Base-by-base conservation (phyloP, 2,113 vertebrate species). In the Microtus oregoni region DNA sequence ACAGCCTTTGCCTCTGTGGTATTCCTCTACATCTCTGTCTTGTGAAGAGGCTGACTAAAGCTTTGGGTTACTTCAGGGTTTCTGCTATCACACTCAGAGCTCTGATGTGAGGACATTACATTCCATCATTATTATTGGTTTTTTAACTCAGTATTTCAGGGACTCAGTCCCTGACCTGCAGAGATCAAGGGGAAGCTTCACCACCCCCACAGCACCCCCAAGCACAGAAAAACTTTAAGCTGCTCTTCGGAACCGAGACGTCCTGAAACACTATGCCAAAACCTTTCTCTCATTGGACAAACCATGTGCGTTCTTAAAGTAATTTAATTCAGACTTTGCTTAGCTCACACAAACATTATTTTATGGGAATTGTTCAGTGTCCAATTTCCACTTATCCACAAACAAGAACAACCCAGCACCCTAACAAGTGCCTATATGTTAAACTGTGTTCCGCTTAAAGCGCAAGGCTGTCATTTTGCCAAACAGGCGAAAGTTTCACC, bases 261-360 rank as follows among this genome's bases (percentile, higher is more conserved):
- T 89, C 68, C 68, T 79, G 85, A 95, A 38, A 93, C 22, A 55
- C 24, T 86, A 55, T 73, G 67, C 92, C 61, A 93, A 92, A 92
- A 35, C 22, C 19, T 95, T 90, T 94, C 52, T 88, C 13, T 92
- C 38, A 70, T 70, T 97, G 89, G 55, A 95, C 11, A 83, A 77
- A 78, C 95, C 15, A 47, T 52, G 52, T 55, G 63, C 77, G 77
- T 82, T 92, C 96, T 96, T 24, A 91, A 90, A 81, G 61, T 89
- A 89, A 96, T 93, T 95, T 92, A 88, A 96, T 95, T 87, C 87
- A 92, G 52, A 94, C 82, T 92, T 47, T 95, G 47, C n/a, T 83
- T 78, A 92, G 47, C 63, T 78, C 68, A 91, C 87, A 94, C 58
- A 92, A 86, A 94, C 89, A 90, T 79, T 93, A 73, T 91, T 72